Evolutionary conservation across 2,797 vertebrate species (phyloP).

Genomic region (Characodon lateralis): DNA sequence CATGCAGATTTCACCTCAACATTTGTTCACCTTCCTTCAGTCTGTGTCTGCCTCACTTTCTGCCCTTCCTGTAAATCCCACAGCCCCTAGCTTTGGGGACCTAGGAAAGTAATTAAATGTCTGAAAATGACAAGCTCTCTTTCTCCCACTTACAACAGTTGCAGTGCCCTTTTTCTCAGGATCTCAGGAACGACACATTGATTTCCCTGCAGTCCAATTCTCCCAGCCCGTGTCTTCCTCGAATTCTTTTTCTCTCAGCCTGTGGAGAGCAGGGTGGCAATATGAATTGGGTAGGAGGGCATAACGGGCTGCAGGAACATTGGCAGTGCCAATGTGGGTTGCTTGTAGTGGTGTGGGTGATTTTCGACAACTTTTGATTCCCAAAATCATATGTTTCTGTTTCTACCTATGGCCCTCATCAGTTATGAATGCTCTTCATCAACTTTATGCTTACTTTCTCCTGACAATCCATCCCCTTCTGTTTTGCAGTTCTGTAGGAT

Average conservation of each 20-base stretch:
- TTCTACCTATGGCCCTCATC: conserved; percentile 25
- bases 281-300: conserved; percentile 9
- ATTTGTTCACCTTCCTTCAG: conserved; percentile 18
- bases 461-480: neutral
- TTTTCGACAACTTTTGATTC: conserved; percentile 12
- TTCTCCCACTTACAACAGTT: conserved; percentile 34
- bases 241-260: conserved; percentile 20
- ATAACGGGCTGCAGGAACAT: conserved; percentile 5
- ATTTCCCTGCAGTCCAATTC: conserved; percentile 66
- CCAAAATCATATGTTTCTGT: neutral
- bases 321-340: neutral
- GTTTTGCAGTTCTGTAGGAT: conserved; percentile 26
- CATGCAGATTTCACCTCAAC: conserved; percentile 22
- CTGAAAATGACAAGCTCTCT: conserved; percentile 61
- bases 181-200: conserved; percentile 44
- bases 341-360: neutral
- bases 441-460: conserved; percentile 38
- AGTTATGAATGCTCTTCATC: conserved; percentile 45
- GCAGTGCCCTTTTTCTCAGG: conserved; percentile 20
- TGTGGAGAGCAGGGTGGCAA: conserved; percentile 8
- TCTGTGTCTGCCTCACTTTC: conserved; percentile 1
- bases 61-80: conserved; percentile 28
- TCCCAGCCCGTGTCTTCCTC: conserved; percentile 36
- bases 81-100: conserved; percentile 36
- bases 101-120: conserved; percentile 67